Percentiles rank a stretch among this genome's conserved stretches.
These are phyloP conservation scores for Tragulus kanchil DNA, from an alignment of 2,113 vertebrate species.

Conservation along the genomic window DNA sequence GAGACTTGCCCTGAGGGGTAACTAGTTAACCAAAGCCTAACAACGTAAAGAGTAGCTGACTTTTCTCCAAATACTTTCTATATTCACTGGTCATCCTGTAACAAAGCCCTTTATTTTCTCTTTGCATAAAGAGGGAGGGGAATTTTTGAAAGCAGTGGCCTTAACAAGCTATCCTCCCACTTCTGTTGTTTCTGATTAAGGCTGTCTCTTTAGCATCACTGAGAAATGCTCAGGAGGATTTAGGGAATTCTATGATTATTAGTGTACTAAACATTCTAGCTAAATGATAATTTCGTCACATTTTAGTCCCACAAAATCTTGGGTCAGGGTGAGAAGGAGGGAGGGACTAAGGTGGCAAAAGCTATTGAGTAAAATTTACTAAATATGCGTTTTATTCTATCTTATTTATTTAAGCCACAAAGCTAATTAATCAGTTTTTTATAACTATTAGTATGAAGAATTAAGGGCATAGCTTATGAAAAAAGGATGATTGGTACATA, in stretches of 20 bases:
- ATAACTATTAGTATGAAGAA: not conserved
- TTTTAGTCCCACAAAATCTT: not conserved
- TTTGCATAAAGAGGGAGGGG: not conserved
- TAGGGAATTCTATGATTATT: not conserved
- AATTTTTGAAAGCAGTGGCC: not conserved
- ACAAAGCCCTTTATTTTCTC: not conserved
- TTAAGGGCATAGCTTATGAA: not conserved
- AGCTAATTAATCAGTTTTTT: not conserved
- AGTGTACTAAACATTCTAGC: not conserved
- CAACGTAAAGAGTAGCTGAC: not conserved
- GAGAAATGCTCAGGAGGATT: not conserved
- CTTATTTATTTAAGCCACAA: not conserved
- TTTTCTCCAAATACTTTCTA: not conserved
- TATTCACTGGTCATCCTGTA: not conserved
- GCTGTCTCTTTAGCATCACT: not conserved
- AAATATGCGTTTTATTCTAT: not conserved
- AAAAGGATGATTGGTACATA: not conserved
- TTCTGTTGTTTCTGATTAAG: not conserved
- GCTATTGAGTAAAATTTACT: not conserved
- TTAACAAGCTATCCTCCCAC: not conserved
- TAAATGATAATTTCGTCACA: not conserved
- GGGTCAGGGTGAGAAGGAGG: not conserved
- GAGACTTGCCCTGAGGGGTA: not conserved
- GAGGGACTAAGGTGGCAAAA: not conserved
- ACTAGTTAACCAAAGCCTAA: not conserved